Evolutionary conservation across 1,140 invertebrate genomes (phyloP).

Genomic region (Hydropsyche tenuis): DNA sequence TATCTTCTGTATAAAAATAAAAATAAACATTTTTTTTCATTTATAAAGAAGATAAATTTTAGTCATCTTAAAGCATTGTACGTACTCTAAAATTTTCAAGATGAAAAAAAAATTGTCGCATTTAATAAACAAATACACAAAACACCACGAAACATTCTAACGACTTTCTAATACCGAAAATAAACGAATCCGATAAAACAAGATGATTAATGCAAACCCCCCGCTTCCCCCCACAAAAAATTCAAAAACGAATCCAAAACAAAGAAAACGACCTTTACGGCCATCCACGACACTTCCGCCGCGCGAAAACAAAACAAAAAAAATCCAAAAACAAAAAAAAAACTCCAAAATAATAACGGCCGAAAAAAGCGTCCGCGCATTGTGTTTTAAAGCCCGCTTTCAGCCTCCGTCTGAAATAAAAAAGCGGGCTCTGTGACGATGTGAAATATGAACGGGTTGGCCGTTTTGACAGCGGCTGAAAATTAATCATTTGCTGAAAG

Average conservation of each 20-base stretch:
- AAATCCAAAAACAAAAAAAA: conserved; percentile 1
- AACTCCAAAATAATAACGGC: neutral
- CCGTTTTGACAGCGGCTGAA: conserved; percentile 35
- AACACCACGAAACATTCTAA: too few relatives aligned
- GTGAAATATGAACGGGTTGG: conserved; percentile 41
- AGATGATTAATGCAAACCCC: conserved; percentile 32
- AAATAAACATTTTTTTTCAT: too few relatives aligned
- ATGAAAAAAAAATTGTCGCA: too few relatives aligned
- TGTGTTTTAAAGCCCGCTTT: conserved; percentile 31
- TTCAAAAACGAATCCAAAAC: conserved; percentile 32
- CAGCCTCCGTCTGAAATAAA: too few relatives aligned
- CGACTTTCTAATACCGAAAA: neutral
- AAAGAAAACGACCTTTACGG: neutral
- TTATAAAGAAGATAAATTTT: too few relatives aligned
- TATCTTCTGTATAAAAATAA: too few relatives aligned
- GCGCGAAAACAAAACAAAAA: too few relatives aligned
- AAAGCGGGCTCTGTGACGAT: conserved; percentile 6
- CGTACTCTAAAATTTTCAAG: too few relatives aligned
- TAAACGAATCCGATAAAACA: conserved; percentile 34
- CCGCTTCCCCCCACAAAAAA: conserved; percentile 5
- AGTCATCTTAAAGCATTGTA: too few relatives aligned
- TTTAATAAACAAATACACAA: too few relatives aligned
- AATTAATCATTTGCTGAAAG: conserved; percentile 36
- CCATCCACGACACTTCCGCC: neutral
- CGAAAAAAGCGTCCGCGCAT: conserved; percentile 5